Evolutionary conservation across 2,797 vertebrate species (phyloP).

Genomic region (Pteropus rufus): DNA sequence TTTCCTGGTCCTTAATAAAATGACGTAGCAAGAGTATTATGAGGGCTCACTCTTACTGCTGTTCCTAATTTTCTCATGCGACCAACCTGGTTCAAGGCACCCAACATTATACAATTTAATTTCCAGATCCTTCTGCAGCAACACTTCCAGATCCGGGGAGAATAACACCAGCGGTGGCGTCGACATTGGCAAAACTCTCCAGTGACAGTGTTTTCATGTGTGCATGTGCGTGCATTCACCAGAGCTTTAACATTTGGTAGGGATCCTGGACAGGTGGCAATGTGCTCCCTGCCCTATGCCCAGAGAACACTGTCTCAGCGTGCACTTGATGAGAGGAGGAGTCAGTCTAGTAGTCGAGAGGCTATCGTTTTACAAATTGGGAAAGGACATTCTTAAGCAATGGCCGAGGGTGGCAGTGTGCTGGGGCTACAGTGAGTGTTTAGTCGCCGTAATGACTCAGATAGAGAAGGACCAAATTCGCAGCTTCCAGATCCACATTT

Average conservation of each 20-base stretch:
- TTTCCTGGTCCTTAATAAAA: not conserved
- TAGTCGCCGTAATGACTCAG: not conserved
- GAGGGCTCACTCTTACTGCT: not conserved
- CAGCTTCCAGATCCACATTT: not conserved
- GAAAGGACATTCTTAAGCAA: not conserved
- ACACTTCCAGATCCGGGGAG: not conserved
- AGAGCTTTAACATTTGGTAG: not conserved
- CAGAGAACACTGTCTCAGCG: not conserved
- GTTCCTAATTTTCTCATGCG: not conserved
- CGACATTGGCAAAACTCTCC: too few relatives aligned
- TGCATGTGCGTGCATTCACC: accelerated
- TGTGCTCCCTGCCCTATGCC: not conserved
- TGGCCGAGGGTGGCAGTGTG: not conserved
- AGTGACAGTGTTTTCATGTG: not conserved
- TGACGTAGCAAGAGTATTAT: not conserved
- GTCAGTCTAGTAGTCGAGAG: not conserved
- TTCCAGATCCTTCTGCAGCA: not conserved
- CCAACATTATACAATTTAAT: not conserved
- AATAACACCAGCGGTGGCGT: accelerated
- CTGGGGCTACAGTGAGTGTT: accelerated
- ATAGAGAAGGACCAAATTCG: not conserved
- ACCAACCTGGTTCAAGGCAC: not conserved
- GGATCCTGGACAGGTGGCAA: not conserved
- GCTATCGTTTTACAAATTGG: not conserved
- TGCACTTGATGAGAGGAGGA: not conserved